Percentiles rank a stretch among this genome's conserved stretches.
Evolutionary conservation across 2,888 invertebrate species (phyloP).

Genomic region (Drosophila neonasuta): DNA sequence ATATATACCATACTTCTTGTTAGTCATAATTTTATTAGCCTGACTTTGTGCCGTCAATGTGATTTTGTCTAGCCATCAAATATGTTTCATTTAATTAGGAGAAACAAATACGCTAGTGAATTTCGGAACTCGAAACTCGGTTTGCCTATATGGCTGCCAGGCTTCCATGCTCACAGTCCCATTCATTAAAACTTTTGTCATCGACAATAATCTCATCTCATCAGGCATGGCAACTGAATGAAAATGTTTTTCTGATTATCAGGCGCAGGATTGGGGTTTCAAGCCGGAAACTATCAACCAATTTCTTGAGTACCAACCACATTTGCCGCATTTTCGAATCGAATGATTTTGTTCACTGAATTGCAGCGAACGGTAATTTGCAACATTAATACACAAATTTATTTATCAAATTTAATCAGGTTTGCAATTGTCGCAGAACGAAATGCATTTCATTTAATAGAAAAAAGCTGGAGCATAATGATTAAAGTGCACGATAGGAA

Average conservation of each 20-base stretch:
- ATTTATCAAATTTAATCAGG: constrained; percentile 4
- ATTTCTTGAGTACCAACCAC: constrained; percentile 1
- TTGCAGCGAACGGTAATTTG: background rate
- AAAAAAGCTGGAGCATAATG: background rate
- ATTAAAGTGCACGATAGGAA: background rate
- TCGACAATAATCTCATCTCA: constrained; percentile 2
- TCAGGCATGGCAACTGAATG: background rate
- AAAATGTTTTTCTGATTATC: constrained; percentile 8
- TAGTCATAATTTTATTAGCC: background rate
- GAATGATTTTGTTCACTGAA: constrained; percentile 2
- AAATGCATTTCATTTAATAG: constrained; percentile 36
- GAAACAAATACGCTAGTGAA: background rate
- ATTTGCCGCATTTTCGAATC: constrained; percentile 17
- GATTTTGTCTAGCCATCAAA: background rate
- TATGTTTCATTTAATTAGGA: background rate
- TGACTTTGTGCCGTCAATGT: background rate
- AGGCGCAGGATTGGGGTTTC: background rate
- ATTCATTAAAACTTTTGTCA: constrained; percentile 10
- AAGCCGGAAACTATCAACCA: background rate
- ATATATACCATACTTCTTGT: background rate
- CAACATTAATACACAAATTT: background rate
- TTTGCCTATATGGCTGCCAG: background rate
- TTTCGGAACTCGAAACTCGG: background rate
- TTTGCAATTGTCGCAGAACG: background rate
- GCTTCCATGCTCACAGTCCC: too few relatives aligned